These are phyloP conservation scores for Thymelicus lineola DNA, from an alignment of 2,888 invertebrate species.

Conservation along the genomic window DNA sequence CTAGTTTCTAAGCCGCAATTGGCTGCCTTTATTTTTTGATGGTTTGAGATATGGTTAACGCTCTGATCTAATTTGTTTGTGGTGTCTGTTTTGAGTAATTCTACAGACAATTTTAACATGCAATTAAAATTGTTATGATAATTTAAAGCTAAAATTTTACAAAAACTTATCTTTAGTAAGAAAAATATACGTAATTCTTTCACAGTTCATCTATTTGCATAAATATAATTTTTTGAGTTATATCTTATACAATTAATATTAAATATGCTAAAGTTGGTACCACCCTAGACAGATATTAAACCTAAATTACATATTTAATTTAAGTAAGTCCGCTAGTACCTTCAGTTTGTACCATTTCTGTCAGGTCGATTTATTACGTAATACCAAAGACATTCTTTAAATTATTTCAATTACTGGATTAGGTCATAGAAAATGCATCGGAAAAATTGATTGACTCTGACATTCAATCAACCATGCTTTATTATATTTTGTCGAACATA, in stretches of 20 bases:
- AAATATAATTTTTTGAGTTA: no score
- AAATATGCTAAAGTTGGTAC: no score
- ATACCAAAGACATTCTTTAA: constrained; percentile 50
- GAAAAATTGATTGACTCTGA: constrained; percentile 68
- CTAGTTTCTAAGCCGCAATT: not conserved
- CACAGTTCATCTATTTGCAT: no score
- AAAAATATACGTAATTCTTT: no score
- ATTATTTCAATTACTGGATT: constrained; percentile 64
- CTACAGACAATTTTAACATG: no score
- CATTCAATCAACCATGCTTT: constrained; percentile 57
- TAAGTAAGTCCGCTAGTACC: not conserved
- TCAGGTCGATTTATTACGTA: constrained; percentile 37
- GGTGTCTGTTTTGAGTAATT: no score
- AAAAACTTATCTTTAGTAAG: no score
- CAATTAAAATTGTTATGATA: no score
- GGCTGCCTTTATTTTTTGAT: not conserved
- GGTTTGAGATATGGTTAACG: not conserved
- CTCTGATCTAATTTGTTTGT: no score
- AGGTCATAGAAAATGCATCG: constrained; percentile 54
- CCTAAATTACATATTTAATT: not conserved
- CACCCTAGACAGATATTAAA: no score
- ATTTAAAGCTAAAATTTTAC: no score
- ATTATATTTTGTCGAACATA: constrained; percentile 41
- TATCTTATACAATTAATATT: no score
- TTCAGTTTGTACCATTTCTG: constrained; percentile 3